Percentiles rank a stretch among this genome's conserved stretches.
Conservation (phyloP, 2,797 vertebrate species). For the Phaenicophaeus curvirostris region DNA sequence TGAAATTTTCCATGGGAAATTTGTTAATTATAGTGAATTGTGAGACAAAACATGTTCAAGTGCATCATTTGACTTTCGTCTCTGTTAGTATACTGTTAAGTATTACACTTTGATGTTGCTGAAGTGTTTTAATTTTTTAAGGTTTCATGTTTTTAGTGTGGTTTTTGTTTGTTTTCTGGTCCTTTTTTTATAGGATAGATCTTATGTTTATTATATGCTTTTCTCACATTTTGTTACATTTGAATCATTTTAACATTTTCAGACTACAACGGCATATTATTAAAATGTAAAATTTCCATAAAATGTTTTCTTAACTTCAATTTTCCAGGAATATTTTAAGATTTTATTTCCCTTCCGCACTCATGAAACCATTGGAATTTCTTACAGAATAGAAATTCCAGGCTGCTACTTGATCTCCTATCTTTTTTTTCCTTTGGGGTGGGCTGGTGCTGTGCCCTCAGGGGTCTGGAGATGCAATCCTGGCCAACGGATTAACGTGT, state of each 20-base stretch:
- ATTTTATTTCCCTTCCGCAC: background rate
- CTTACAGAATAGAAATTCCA: background rate
- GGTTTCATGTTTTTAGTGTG: too few relatives aligned
- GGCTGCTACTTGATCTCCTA: background rate
- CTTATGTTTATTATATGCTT: background rate
- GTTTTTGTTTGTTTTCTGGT: too few relatives aligned
- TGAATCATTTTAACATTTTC: background rate
- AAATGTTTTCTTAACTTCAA: background rate
- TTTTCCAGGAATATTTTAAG: background rate
- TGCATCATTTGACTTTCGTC: background rate
- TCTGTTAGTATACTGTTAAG: background rate
- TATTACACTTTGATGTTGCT: background rate
- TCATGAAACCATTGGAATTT: background rate
- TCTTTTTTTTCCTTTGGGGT: background rate
- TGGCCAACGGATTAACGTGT: background rate
- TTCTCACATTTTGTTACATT: background rate
- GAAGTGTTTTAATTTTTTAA: background rate
- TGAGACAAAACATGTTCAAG: background rate
- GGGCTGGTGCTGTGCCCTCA: fast-evolving
- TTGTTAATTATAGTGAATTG: background rate
- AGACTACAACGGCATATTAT: background rate
- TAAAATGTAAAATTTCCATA: background rate
- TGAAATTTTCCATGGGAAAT: background rate
- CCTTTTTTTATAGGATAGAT: background rate
- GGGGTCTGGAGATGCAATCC: background rate